Evolutionary conservation across 2,888 invertebrate species (phyloP).

Genomic region (Yponomeuta sedellus): DNA sequence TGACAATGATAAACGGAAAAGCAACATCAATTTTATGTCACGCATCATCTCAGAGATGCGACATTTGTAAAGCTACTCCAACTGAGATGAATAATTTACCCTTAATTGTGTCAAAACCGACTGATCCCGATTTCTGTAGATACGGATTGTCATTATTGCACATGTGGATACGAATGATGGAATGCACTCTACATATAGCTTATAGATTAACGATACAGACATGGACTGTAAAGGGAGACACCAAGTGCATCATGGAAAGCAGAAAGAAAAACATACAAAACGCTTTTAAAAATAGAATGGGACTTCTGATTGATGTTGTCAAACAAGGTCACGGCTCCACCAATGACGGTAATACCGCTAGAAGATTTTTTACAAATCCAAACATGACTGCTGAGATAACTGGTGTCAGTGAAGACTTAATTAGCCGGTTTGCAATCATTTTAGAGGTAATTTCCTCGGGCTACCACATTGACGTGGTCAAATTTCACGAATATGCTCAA

Average conservation of each 20-base stretch:
- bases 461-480: conserved; percentile 15
- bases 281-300: conserved; percentile 17
- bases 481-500: conserved; percentile 21
- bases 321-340: conserved; percentile 21
- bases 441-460: conserved; percentile 23
- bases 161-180: conserved; percentile 18
- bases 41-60: no score
- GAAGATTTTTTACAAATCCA: conserved; percentile 11
- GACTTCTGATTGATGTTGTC: conserved; percentile 19
- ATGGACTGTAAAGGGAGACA: conserved; percentile 13
- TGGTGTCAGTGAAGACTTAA: conserved; percentile 20
- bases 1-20: no score
- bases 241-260: no score
- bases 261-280: no score
- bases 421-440: conserved; percentile 22
- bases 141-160: conserved; percentile 21
- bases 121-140: not conserved
- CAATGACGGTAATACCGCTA: conserved; percentile 21
- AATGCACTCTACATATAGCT: conserved; percentile 22
- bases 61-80: not conserved
- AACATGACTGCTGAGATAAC: conserved; percentile 22
- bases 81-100: conserved; percentile 1
- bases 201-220: conserved; percentile 20
- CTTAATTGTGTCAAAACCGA: not conserved
- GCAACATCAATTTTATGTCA: no score